Percentiles rank a stretch among this genome's conserved stretches.
phyloP scores from a whole-genome alignment of 2,797 vertebrate genomes.

The Sciurus carolinensis region DNA sequence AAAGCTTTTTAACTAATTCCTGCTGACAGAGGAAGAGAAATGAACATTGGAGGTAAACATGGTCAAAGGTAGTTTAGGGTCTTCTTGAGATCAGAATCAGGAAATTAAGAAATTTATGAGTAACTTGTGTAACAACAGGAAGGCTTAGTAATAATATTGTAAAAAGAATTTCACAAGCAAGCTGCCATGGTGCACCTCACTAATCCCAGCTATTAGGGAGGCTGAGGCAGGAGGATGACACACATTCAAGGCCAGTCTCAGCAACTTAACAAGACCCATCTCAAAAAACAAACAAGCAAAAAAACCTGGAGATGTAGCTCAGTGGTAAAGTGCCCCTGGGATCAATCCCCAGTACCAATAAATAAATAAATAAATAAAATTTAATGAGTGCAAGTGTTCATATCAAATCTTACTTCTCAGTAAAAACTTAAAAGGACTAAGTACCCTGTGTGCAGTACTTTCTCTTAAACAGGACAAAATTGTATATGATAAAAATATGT shows the following conservation, averaged over 20 bases:
- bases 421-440: conserved; percentile 67
- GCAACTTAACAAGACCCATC: no score
- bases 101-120: conserved; percentile 71
- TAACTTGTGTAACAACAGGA: conserved; percentile 68
- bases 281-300: no score
- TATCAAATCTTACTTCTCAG: conserved; percentile 58
- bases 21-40: conserved; percentile 47
- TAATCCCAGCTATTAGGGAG: no score
- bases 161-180: conserved; percentile 56
- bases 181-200: no score
- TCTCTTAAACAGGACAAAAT: conserved; percentile 42
- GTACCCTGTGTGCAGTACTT: not conserved
- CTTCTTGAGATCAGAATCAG: conserved; percentile 65
- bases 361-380: not conserved
- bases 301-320: no score
- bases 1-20: conserved; percentile 69
- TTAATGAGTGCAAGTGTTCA: conserved; percentile 69
- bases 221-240: no score
- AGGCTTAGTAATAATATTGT: conserved; percentile 21
- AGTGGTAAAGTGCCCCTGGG: no score
- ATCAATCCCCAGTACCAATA: no score
- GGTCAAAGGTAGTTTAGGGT: conserved; percentile 34
- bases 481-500: conserved; percentile 43
- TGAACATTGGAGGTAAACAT: conserved; percentile 30
- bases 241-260: no score